Conservation (phyloP, 53 echinoderm and acorn worm genomes). For the Astropecten irregularis region DNA sequence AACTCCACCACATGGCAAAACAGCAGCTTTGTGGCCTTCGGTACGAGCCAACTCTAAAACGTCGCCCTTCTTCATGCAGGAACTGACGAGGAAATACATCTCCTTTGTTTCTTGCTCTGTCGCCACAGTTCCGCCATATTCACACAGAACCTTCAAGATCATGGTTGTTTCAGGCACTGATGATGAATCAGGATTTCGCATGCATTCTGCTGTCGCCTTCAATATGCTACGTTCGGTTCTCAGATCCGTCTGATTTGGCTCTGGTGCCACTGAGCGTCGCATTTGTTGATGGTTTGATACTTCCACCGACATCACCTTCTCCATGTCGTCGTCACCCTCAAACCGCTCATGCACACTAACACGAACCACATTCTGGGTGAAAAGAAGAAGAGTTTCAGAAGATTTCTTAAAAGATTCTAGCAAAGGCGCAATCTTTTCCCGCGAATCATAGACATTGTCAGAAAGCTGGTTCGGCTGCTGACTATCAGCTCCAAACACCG, state of each 20-base stretch:
- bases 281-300: conserved; percentile 3
- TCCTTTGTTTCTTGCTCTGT: not conserved
- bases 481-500: conserved; percentile 21
- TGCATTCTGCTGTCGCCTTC: not conserved
- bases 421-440: conserved; percentile 49
- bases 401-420: conserved; percentile 56
- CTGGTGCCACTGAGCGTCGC: conserved; percentile 4
- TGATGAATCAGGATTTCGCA: not conserved
- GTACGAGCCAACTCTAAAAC: conserved; percentile 23
- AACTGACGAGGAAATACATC: conserved; percentile 36
- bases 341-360: not conserved
- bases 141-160: conserved; percentile 25
- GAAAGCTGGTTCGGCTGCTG: conserved; percentile 34
- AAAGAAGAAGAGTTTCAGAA: conserved; percentile 64
- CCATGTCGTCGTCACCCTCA: not conserved
- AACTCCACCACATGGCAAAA: conserved; percentile 80
- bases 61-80: conserved; percentile 24
- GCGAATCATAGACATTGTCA: conserved; percentile 35
- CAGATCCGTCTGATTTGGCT: not conserved
- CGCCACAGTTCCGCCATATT: too few species aligned
- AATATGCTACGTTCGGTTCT: conserved; percentile 20
- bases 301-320: conserved; percentile 7
- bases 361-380: conserved; percentile 70
- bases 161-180: conserved; percentile 39
- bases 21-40: conserved; percentile 49